phyloP scores from a whole-genome alignment of 2,113 vertebrate species.

The Actenoides hombroni region DNA sequence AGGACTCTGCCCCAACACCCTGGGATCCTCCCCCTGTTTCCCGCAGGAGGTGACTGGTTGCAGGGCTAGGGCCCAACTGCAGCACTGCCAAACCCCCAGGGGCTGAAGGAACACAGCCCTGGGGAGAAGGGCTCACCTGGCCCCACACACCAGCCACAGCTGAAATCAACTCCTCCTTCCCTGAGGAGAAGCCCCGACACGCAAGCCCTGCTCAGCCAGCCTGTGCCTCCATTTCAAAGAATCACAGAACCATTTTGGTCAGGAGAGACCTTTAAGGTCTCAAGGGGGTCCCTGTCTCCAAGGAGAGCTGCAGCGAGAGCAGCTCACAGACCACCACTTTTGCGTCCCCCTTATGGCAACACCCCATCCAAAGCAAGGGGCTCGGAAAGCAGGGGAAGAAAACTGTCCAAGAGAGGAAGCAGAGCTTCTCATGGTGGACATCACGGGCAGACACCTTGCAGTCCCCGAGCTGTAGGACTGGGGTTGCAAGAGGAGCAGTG shows the following conservation, averaged over 20 bases:
- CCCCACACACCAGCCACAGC: neutral
- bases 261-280: no score
- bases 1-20: neutral
- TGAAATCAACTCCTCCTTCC: neutral
- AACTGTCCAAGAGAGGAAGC: neutral
- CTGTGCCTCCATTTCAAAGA: fast-evolving
- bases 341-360: fast-evolving
- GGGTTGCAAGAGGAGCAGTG: neutral
- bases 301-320: neutral
- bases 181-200: neutral
- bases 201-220: neutral
- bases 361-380: fast-evolving
- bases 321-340: neutral
- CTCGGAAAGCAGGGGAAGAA: fast-evolving
- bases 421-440: fast-evolving
- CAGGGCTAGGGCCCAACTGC: fast-evolving
- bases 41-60: fast-evolving
- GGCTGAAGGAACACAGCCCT: neutral
- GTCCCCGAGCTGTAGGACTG: neutral
- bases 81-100: neutral
- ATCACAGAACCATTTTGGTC: no score
- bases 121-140: neutral
- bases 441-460: fast-evolving
- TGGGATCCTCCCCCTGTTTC: neutral
- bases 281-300: neutral